Evolutionary conservation across 2,797 vertebrate species (phyloP).

Genomic region (Serranus cabrilla): DNA sequence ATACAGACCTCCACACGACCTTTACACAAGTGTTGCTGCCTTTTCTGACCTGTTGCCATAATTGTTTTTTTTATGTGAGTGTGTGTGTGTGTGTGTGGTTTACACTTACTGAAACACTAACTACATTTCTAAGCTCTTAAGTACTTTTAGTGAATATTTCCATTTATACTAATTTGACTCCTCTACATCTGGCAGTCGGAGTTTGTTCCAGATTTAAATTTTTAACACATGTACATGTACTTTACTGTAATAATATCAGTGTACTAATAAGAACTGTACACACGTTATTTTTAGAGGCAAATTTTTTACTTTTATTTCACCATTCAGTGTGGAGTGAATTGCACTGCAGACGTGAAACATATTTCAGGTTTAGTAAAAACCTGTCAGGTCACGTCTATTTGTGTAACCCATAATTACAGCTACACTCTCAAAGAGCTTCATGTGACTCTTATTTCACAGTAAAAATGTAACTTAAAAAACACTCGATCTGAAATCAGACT

Average conservation of each 20-base stretch:
- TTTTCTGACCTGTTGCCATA: slow-evolving; percentile 17
- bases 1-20: slow-evolving; percentile 28
- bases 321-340: not conserved
- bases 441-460: not conserved
- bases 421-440: not conserved
- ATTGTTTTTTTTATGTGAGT: not conserved
- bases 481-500: not conserved
- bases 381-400: not conserved
- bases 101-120: not conserved
- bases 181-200: too few species aligned
- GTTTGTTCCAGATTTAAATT: too few species aligned
- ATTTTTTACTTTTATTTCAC: too few species aligned
- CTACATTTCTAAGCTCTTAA: too few species aligned
- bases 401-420: slow-evolving; percentile 1
- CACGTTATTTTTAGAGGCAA: too few species aligned
- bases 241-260: too few species aligned
- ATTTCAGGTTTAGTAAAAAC: not conserved
- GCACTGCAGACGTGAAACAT: not conserved
- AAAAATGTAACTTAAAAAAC: not conserved
- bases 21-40: not conserved
- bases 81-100: slow-evolving; percentile 1
- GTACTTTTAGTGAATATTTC: too few species aligned
- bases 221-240: too few species aligned
- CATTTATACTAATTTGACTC: too few species aligned
- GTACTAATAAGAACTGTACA: too few species aligned